Percentiles rank a stretch among this genome's conserved stretches.
Conservation (phyloP, 2,797 vertebrate genomes). For the Dryobates pubescens region DNA sequence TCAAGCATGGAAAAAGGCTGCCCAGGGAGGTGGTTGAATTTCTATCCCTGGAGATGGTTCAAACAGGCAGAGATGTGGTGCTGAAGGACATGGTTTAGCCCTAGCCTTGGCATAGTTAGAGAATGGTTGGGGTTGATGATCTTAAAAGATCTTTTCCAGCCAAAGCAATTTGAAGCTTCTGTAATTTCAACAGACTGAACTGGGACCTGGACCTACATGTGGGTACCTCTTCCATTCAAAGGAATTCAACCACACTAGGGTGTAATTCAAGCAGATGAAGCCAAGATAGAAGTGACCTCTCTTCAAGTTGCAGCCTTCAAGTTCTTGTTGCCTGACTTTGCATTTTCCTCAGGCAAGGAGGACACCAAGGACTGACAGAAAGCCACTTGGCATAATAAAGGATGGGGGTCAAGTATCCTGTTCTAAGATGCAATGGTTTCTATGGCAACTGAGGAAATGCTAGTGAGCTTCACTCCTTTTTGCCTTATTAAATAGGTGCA, state of each 20-base stretch:
- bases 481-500: not conserved
- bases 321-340: not conserved
- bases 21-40: too few relatives aligned
- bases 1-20: too few relatives aligned
- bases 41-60: too few relatives aligned
- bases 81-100: too few relatives aligned
- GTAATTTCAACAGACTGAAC: not conserved
- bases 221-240: not conserved
- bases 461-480: slow-evolving; percentile 2
- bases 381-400: not conserved
- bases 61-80: too few relatives aligned
- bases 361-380: not conserved
- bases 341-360: not conserved
- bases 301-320: not conserved
- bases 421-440: not conserved
- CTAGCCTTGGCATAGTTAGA: too few relatives aligned
- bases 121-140: too few relatives aligned
- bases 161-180: too few relatives aligned
- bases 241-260: not conserved
- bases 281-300: not conserved
- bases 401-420: not conserved
- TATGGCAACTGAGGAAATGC: not conserved
- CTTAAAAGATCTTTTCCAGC: too few relatives aligned
- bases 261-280: not conserved
- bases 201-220: not conserved